phyloP scores from a whole-genome alignment of 2,888 invertebrate species.

The Priapulus caudatus region DNA sequence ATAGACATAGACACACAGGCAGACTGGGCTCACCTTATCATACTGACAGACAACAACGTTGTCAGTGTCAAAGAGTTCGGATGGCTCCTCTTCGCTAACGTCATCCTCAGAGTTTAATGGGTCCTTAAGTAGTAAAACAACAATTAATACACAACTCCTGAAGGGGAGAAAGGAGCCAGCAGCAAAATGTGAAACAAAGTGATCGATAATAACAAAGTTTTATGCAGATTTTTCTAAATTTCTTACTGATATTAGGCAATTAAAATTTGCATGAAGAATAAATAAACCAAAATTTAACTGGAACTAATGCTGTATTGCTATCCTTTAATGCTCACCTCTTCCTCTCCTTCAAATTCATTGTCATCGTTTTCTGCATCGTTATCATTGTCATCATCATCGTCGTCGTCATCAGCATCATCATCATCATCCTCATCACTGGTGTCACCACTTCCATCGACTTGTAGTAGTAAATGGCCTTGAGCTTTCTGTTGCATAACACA shows the following conservation, averaged over 20 bases:
- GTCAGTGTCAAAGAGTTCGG: constrained; percentile 93
- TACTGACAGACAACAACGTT: constrained; percentile 99
- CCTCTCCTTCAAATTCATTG: constrained; percentile 41
- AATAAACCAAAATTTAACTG: no score
- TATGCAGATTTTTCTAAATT: no score
- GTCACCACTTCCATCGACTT: no score
- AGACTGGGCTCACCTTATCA: constrained; percentile 95
- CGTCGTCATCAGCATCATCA: constrained; percentile 50
- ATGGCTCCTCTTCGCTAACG: constrained; percentile 74
- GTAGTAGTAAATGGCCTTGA: no score
- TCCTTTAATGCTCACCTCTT: constrained; percentile 29
- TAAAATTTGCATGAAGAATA: no score
- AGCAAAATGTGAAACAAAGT: constrained; percentile 6
- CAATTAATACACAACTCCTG: constrained; percentile 6
- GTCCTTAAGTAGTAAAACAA: constrained; percentile 48
- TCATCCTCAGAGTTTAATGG: constrained; percentile 93
- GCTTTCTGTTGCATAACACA: no score
- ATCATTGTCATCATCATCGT: constrained; percentile 49
- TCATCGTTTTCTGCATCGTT: constrained; percentile 51
- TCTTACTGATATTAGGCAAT: no score
- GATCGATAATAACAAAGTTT: constrained; percentile 9
- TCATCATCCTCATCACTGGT: no score
- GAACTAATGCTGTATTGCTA: no score
- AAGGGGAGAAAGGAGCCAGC: background rate
- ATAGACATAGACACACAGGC: no score